Base-by-base conservation (phyloP, 2,113 vertebrate species). In the Nibea coibor region DNA sequence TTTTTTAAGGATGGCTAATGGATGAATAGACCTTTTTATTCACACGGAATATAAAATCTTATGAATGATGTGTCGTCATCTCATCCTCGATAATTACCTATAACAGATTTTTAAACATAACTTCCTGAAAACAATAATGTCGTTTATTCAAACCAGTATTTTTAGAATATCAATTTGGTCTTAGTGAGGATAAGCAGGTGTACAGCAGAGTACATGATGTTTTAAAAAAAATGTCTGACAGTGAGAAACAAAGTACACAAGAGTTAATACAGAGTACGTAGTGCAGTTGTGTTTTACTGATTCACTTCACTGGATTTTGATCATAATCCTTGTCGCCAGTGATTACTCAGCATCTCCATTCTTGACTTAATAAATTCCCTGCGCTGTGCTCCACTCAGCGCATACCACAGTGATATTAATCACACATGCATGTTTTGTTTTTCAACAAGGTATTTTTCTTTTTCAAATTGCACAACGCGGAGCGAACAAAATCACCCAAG, bases 371-470 rank as follows among this genome's bases (percentile, higher is more conserved):
- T 2, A 14, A 28, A 65, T 63, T 71, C 70, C n/a, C 68, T 31
- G 16, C 24, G 17, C n/a, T 56, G 9, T 51, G 10, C 45, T 50
- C 20, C 28, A 45, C 62, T 64, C 63, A 73, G 68, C 63, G 26
- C n/a, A 39, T 63, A 69, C 51, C 20, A 72, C 50, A 43, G 31
- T 81, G 63, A 74, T 58, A 35, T 19, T 70, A 59, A 73, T 63
- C 48, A 47, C 28, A 53, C 19, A 50, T 43, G 20, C 43, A 26
- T 22, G 58, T 48, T 42, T 78, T 61, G 20, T 64, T 57, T 77
- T 69, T 67, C 16, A 80, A 43, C 6, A 35, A 59, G 43, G 17
- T 39, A 15, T 62, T 26, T 26, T 26, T 26, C n/a, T 26, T 54
- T 63, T 35, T 66, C 50, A 68, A 15, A 75, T 65, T 45, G 51